A percentile compares a stretch with the other conserved stretches of the same genome.
These are phyloP conservation scores for Scaptodrosophila lebanonensis DNA, from an alignment of 1,140 invertebrate species.

Conservation along the genomic window DNA sequence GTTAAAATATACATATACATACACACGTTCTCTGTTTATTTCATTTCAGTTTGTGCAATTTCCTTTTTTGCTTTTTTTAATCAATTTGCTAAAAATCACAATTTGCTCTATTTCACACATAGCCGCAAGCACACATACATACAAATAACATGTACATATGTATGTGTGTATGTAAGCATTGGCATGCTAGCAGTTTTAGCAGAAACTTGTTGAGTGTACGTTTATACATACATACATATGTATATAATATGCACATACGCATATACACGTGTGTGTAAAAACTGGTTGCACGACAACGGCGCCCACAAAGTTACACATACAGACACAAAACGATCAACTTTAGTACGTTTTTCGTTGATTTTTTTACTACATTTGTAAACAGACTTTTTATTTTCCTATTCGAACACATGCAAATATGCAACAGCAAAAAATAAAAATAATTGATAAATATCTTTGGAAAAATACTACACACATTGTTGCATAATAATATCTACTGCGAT, in stretches of 20 bases:
- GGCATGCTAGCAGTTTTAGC: conserved; percentile 35
- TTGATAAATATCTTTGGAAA: too few species aligned
- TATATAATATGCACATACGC: too few species aligned
- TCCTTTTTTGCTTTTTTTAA: conserved; percentile 39
- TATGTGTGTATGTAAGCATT: conserved; percentile 10
- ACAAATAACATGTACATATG: conserved; percentile 3
- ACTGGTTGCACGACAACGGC: conserved; percentile 44
- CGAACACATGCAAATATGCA: too few species aligned
- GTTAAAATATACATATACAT: too few species aligned
- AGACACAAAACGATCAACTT: too few species aligned
- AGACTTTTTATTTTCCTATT: too few species aligned
- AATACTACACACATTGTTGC: too few species aligned
- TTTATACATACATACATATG: conserved; percentile 22
- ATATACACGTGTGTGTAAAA: conserved; percentile 18
- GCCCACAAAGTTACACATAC: conserved; percentile 34
- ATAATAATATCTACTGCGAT: too few species aligned
- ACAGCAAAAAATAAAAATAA: too few species aligned
- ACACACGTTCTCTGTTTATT: conserved; percentile 14
- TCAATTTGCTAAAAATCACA: conserved; percentile 46
- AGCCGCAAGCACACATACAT: conserved; percentile 12
- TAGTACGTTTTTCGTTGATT: too few species aligned
- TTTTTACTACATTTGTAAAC: too few species aligned
- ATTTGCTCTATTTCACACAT: conserved; percentile 33
- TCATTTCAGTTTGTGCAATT: conserved; percentile 40
- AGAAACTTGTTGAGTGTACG: conserved; percentile 55